Evolutionary conservation across 2,113 vertebrate genomes (phyloP).

Genomic region (Sialia sialis): DNA sequence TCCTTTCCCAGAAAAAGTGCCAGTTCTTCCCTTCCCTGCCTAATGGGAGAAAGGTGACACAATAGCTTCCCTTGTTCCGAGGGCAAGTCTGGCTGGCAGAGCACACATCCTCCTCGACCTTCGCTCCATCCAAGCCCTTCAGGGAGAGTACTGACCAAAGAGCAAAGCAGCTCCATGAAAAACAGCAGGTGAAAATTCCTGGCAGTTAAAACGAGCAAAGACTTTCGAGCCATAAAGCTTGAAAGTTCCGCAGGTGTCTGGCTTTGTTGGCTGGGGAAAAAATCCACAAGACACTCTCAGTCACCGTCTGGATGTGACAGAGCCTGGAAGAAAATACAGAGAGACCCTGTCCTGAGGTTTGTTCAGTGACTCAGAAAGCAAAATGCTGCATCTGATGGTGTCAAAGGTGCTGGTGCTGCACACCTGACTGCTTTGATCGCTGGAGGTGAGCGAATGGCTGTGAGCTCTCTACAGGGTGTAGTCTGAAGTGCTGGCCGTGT

Average conservation of each 20-base stretch:
- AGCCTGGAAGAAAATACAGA: not conserved
- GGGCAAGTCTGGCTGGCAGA: not conserved
- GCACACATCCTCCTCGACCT: not conserved
- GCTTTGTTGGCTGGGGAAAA: not conserved
- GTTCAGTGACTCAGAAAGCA: not conserved
- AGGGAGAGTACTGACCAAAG: not conserved
- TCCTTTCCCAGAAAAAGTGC: not conserved
- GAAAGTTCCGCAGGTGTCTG: not conserved
- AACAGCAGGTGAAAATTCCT: not conserved
- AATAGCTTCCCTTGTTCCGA: not conserved
- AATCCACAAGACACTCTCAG: rapidly evolving
- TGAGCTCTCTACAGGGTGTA: not conserved
- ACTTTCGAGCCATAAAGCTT: not conserved
- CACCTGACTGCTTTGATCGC: not conserved
- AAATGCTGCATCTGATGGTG: not conserved
- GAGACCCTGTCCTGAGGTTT: not conserved
- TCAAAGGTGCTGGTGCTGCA: not conserved
- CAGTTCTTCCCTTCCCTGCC: not conserved
- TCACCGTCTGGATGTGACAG: rapidly evolving
- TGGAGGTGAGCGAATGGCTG: not conserved
- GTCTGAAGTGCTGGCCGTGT: not conserved
- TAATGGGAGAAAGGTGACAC: not conserved
- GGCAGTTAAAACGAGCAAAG: not conserved
- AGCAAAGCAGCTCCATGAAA: not conserved
- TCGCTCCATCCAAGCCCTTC: not conserved